A percentile compares a stretch with the other conserved stretches of the same genome.
These are phyloP conservation scores for Ectemnius continuus DNA, from an alignment of 2,888 invertebrate species.

Conservation along the genomic window DNA sequence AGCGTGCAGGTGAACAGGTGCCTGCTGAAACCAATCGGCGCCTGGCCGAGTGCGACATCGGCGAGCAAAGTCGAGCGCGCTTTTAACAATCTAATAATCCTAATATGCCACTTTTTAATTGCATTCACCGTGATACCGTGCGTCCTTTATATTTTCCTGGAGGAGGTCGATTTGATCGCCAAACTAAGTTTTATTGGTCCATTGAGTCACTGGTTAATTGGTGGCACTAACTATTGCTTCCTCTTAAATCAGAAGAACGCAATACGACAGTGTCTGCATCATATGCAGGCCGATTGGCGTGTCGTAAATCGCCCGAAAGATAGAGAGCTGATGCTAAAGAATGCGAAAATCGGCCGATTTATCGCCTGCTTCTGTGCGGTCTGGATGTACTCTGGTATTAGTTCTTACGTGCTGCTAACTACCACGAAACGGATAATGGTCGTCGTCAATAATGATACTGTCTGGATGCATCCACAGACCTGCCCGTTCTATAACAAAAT, in stretches of 20 bases:
- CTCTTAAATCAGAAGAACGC: conserved; percentile 32
- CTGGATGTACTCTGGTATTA: conserved; percentile 58
- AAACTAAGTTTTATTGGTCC: conserved; percentile 60
- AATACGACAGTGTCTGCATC: conserved; percentile 48
- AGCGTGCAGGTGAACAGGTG: conserved; percentile 65
- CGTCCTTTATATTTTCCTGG: conserved; percentile 51
- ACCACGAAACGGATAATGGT: conserved; percentile 46
- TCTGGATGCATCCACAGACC: conserved; percentile 38
- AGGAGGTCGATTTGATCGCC: conserved; percentile 40
- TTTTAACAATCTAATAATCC: not conserved
- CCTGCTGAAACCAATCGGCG: conserved; percentile 62
- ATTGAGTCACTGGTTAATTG: conserved; percentile 62
- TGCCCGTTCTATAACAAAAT: conserved; percentile 57
- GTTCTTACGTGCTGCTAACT: conserved; percentile 52
- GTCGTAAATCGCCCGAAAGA: conserved; percentile 26
- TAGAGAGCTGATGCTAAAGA: conserved; percentile 51
- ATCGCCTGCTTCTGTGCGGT: conserved; percentile 45
- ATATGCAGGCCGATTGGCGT: conserved; percentile 55
- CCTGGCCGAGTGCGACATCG: conserved; percentile 50
- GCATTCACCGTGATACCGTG: conserved; percentile 49
- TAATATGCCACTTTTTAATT: conserved; percentile 42
- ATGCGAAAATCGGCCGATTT: conserved; percentile 46
- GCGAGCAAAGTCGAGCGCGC: not conserved
- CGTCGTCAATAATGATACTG: conserved; percentile 40
- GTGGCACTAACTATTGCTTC: conserved; percentile 60